Evolutionary conservation across 2,797 vertebrate species (phyloP).

Genomic region (Argya squamiceps): DNA sequence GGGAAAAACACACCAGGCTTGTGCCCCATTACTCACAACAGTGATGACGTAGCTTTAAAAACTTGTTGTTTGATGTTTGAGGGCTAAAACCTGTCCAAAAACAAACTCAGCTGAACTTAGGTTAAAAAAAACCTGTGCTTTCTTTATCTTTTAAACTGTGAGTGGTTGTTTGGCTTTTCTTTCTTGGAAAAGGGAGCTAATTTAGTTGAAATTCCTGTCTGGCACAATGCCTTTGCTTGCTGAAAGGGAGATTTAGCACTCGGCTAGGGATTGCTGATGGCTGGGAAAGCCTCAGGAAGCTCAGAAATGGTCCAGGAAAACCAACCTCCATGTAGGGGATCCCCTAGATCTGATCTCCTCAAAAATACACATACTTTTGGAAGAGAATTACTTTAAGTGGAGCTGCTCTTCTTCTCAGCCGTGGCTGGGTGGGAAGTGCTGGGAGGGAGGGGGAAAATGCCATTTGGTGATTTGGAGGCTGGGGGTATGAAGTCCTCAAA

Average conservation of each 20-base stretch:
- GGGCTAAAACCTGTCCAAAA: background rate
- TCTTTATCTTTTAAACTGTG: background rate
- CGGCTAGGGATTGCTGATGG: background rate
- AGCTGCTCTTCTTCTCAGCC: accelerated
- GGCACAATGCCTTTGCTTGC: background rate
- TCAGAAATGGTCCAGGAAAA: background rate
- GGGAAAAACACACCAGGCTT: background rate
- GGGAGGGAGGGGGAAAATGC: background rate
- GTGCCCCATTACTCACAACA: background rate
- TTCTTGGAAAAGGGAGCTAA: background rate
- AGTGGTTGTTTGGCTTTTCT: background rate
- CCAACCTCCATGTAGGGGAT: background rate
- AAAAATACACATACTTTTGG: background rate
- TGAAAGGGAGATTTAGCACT: background rate
- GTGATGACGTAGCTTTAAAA: constrained; percentile 7
- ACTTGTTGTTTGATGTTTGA: background rate
- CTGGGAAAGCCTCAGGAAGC: background rate
- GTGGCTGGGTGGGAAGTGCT: background rate
- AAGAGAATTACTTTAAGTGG: background rate
- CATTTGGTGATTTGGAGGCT: background rate
- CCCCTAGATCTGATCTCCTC: background rate
- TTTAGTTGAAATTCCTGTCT: background rate
- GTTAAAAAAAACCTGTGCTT: background rate
- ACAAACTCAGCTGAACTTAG: background rate
- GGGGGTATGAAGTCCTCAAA: background rate